Evolutionary conservation across 2,113 vertebrate species (phyloP).

Genomic region (Scalopus aquaticus): DNA sequence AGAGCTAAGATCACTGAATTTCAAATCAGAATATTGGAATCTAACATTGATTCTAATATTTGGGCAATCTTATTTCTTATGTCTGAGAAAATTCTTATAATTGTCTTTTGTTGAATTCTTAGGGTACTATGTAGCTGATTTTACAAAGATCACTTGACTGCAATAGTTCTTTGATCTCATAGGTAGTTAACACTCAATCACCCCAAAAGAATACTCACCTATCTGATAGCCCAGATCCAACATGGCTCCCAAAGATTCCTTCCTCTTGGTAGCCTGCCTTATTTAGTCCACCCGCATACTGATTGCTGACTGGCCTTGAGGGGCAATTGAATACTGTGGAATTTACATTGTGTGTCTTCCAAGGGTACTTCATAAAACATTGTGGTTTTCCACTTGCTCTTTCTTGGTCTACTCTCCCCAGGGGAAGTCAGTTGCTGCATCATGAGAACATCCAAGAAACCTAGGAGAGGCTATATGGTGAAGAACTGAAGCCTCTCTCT

Average conservation of each 20-base stretch:
- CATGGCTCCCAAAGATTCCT: background rate
- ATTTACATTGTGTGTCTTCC: background rate
- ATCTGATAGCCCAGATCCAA: background rate
- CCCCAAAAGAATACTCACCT: background rate
- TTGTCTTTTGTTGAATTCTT: background rate
- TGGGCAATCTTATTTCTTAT: background rate
- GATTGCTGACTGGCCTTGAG: background rate
- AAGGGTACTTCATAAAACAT: background rate
- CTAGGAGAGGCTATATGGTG: background rate
- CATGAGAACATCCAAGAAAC: background rate
- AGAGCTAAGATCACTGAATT: background rate
- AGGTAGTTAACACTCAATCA: background rate
- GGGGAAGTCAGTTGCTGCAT: background rate
- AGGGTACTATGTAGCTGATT: background rate
- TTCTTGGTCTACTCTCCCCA: background rate
- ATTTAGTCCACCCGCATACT: background rate
- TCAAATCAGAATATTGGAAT: background rate
- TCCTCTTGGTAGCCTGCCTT: background rate
- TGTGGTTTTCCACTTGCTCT: background rate
- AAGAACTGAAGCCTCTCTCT: background rate
- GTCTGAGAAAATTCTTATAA: background rate
- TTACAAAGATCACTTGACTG: background rate
- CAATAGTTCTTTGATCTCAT: background rate
- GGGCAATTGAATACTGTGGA: rapidly evolving
- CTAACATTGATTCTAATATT: background rate